Evolutionary conservation across 1,140 invertebrate species (phyloP).

Genomic region (Brachionus angularis): DNA sequence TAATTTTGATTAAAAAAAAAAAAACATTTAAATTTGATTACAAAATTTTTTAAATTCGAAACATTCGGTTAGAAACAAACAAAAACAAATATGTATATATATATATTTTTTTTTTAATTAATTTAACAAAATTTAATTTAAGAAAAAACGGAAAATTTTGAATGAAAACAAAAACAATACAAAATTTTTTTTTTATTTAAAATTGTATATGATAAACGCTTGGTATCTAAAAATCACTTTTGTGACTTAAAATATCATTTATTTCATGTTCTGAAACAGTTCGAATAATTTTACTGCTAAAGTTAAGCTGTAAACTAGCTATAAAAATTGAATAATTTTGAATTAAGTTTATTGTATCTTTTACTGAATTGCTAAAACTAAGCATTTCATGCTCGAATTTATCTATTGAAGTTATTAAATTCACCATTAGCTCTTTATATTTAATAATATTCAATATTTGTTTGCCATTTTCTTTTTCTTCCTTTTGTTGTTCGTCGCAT

Average conservation of each 20-base stretch:
- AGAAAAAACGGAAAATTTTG: too few species aligned
- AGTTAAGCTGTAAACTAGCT: background rate
- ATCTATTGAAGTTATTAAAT: slow-evolving; percentile 7
- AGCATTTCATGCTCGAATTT: slow-evolving; percentile 12
- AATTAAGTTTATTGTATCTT: background rate
- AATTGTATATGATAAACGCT: too few species aligned
- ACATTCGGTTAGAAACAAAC: too few species aligned
- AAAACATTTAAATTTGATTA: too few species aligned
- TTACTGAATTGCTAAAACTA: background rate
- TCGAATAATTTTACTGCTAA: background rate
- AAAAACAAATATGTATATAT: too few species aligned
- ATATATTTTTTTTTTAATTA: too few species aligned
- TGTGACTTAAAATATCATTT: slow-evolving; percentile 4
- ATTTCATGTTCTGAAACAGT: slow-evolving; percentile 25
- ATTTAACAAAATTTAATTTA: too few species aligned
- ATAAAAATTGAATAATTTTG: slow-evolving; percentile 27
- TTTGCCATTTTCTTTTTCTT: background rate
- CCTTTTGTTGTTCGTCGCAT: background rate
- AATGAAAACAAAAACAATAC: background rate
- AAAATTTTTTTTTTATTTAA: slow-evolving; percentile 26
- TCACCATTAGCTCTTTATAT: slow-evolving; percentile 10
- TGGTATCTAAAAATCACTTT: background rate
- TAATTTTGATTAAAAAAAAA: too few species aligned
- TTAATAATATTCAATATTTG: background rate
- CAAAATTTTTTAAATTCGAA: too few species aligned